These are phyloP conservation scores for Drosophila equinoxialis DNA, from an alignment of 1,140 invertebrate species.

Conservation along the genomic window DNA sequence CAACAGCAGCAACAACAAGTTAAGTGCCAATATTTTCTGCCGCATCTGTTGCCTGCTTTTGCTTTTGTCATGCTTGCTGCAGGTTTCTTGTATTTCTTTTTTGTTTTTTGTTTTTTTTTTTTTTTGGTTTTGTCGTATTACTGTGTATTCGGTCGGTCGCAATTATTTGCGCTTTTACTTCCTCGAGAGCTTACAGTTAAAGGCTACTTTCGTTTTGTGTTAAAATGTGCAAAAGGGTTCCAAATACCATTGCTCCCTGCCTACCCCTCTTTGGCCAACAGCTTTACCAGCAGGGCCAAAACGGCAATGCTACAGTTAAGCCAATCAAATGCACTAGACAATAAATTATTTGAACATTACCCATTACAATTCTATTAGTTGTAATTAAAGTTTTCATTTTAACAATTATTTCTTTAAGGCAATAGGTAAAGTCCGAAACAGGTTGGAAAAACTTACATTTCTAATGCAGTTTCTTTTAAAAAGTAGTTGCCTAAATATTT, in stretches of 20 bases:
- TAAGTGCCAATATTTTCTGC: constrained; percentile 58
- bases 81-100: constrained; percentile 11
- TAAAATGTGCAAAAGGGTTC: constrained; percentile 43
- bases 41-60: constrained; percentile 51
- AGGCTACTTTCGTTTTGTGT: constrained; percentile 53
- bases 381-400: not conserved
- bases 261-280: too few species aligned
- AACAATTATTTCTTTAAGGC: not conserved
- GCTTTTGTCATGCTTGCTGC: constrained; percentile 42
- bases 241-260: not conserved
- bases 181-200: constrained; percentile 44
- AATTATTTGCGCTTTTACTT: constrained; percentile 72
- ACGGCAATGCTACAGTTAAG: not conserved
- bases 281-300: not conserved
- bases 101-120: not conserved
- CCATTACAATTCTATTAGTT: constrained; percentile 2
- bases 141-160: constrained; percentile 34
- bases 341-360: not conserved
- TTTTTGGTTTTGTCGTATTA: constrained; percentile 10
- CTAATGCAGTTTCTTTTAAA: too few species aligned
- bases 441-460: too few species aligned
- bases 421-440: too few species aligned
- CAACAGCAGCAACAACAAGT: constrained; percentile 26
- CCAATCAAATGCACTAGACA: not conserved
- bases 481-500: too few species aligned